phyloP scores from a whole-genome alignment of 2,888 invertebrate species.

The Romanomermis culicivorax region DNA sequence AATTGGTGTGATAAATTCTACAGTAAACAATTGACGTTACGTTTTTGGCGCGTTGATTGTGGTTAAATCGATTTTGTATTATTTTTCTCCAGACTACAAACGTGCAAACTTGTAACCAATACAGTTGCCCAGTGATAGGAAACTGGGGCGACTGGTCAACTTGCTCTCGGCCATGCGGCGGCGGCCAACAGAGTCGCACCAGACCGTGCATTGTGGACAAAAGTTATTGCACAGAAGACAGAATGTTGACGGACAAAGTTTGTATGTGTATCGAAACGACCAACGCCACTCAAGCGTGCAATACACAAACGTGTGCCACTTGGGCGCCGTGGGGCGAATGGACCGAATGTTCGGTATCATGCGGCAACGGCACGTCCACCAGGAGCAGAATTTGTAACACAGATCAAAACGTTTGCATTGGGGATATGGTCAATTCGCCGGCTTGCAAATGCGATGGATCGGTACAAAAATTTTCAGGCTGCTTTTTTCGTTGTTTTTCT shows the following conservation, averaged over 20 bases:
- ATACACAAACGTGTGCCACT: constrained; percentile 6
- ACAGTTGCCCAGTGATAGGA: neutral
- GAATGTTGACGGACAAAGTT: neutral
- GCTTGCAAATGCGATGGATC: neutral
- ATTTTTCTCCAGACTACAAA: too few relatives aligned
- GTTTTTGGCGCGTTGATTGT: too few relatives aligned
- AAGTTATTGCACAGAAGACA: neutral
- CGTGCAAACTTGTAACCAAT: neutral
- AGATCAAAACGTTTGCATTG: constrained; percentile 1
- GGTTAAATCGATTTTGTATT: too few relatives aligned
- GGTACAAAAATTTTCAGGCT: too few relatives aligned
- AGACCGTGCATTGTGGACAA: constrained; percentile 2
- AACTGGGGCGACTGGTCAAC: constrained; percentile 3
- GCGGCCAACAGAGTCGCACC: constrained; percentile 6
- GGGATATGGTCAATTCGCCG: neutral
- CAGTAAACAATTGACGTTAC: too few relatives aligned
- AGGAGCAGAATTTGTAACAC: constrained; percentile 1
- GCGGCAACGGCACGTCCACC: constrained; percentile 5
- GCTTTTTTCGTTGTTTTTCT: too few relatives aligned
- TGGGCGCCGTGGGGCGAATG: constrained; percentile 8
- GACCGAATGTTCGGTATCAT: constrained; percentile 6
- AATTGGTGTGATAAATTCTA: too few relatives aligned
- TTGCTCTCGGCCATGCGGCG: constrained; percentile 7
- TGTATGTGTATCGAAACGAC: neutral
- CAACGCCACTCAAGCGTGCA: constrained; percentile 5